Conservation (phyloP, 2,113 vertebrate species). For the Oryzias woworae region DNA sequence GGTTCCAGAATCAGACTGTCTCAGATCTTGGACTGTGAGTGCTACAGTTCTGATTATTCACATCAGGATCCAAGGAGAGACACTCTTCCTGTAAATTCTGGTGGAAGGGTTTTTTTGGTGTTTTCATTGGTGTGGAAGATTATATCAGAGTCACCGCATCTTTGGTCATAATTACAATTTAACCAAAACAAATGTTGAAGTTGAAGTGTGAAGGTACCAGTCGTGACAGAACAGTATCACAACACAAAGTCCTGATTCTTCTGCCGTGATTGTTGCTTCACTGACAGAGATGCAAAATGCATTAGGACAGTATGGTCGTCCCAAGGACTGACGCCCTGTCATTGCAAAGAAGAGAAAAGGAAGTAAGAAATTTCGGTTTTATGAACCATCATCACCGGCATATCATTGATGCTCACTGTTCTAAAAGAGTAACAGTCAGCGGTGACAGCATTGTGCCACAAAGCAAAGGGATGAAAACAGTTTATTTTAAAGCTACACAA, state of each 20-base stretch:
- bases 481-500: too few relatives aligned
- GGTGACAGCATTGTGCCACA: too few relatives aligned
- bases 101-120: neutral
- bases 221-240: constrained; percentile 47
- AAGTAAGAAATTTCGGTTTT: neutral
- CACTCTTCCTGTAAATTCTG: constrained; percentile 26
- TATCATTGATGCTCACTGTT: too few relatives aligned
- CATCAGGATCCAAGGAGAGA: constrained; percentile 33
- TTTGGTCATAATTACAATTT: constrained; percentile 16
- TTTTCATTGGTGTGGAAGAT: constrained; percentile 20
- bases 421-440: too few relatives aligned
- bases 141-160: neutral
- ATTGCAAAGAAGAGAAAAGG: neutral
- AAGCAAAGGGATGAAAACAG: too few relatives aligned
- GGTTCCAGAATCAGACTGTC: constrained; percentile 40
- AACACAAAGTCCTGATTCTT: constrained; percentile 53
- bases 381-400: rapidly evolving
- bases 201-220: rapidly evolving
- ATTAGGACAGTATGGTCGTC: rapidly evolving
- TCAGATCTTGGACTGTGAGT: constrained; percentile 52
- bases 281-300: constrained; percentile 13
- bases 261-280: constrained; percentile 21
- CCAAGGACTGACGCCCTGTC: neutral
- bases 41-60: constrained; percentile 35
- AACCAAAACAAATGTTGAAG: constrained; percentile 36